Percentiles rank a stretch among this genome's conserved stretches.
These are phyloP conservation scores for Apaloderma vittatum DNA, from an alignment of 2,113 vertebrate species.

Conservation along the genomic window DNA sequence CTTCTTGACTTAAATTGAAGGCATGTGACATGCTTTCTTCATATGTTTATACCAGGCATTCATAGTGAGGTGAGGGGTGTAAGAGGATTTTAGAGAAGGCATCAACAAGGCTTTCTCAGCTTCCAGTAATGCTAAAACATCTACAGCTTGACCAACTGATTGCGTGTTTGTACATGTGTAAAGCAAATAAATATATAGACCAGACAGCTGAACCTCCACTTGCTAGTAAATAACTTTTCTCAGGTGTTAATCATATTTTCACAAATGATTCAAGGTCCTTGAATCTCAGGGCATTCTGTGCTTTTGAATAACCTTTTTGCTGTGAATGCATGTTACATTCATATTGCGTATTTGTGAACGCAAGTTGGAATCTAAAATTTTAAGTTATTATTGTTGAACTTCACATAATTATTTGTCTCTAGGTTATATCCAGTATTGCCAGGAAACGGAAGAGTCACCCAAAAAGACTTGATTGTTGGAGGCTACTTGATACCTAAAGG, in stretches of 20 bases:
- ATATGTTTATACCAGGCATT: neutral
- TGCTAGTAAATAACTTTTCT: neutral
- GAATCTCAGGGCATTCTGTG: neutral
- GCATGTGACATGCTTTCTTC: neutral
- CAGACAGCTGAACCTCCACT: neutral
- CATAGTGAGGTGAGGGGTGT: neutral
- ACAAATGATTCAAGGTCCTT: neutral
- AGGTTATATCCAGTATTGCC: slow-evolving; percentile 94
- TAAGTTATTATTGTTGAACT: neutral
- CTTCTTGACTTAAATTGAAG: neutral
- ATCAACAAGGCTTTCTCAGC: neutral
- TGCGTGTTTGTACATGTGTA: neutral
- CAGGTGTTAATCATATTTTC: neutral
- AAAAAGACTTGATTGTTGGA: slow-evolving; percentile 90
- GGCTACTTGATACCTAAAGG: slow-evolving; percentile 94
- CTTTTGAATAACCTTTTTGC: neutral
- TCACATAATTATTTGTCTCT: slow-evolving; percentile 42
- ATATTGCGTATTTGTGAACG: neutral
- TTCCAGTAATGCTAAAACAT: neutral
- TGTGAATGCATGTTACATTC: neutral
- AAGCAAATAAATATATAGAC: neutral
- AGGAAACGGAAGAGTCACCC: slow-evolving; percentile 90
- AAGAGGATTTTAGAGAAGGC: neutral
- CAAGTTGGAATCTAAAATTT: neutral
- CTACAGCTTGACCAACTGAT: neutral